Evolutionary conservation across 2,113 vertebrate species (phyloP), one percentile per base, ranked within the genome.

Genomic region (Natator depressus): DNA sequence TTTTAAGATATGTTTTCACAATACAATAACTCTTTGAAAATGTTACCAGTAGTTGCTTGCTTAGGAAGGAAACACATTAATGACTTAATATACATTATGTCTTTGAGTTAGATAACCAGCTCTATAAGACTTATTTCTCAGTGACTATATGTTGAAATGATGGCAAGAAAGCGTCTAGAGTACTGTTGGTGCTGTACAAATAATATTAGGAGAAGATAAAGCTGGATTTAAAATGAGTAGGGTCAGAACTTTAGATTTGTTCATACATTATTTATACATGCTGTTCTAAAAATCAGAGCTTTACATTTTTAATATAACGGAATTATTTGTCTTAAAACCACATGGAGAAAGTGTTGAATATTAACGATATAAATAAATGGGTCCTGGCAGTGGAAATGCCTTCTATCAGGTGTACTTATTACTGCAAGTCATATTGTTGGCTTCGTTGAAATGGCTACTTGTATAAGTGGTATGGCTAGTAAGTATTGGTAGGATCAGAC

Each of bases 191-290:
- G 16, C 16, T 69, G 62, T 69, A n/a, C 62, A 57, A 57, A 57
- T 69, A 69, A 69, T 69, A 16, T 35, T 65, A n/a, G 8, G 35
- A 19, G 62, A 17, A n/a, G 2, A 82, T 91, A 89, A 12, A 0
- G 0, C 0, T 85, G 17, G 75, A 90, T 27, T 8, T 3, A 42
- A 85, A 20, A 22, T 49, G 5, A 25, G 75, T 90, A 25, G 38
- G 10, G n/a, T 85, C 89, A 78, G 81, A 82, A 12, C 38, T 79
- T 47, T 76, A 79, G 62, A 19, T 55, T 80, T 0, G 0, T 9
- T 5, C 2, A 1, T 8, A 2, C 9, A 17, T 3, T 29, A 29
- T 24, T 93, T 3, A 1, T 13, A 11, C 0, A 4, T 6, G 6
- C 31, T 14, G 2, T 51, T 82, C 7, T 54, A 69, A n/a, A n/a